Conservation (phyloP, 2,888 invertebrate genomes). For the Parapristionchus giblindavisi region DNA sequence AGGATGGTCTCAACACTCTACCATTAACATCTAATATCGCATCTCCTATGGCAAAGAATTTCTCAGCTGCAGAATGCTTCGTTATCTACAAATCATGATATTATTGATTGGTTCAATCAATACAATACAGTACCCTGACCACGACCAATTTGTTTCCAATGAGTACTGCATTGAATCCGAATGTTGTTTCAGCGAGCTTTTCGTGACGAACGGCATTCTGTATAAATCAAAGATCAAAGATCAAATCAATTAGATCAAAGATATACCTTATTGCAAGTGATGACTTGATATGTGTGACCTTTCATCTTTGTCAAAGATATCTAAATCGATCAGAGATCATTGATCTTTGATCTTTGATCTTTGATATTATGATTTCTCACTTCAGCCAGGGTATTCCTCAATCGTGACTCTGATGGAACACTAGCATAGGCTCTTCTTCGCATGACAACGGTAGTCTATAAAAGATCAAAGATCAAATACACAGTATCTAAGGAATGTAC, state of each 20-base stretch:
- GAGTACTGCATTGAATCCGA: background rate
- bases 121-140: background rate
- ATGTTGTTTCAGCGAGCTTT: background rate
- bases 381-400: background rate
- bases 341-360: conserved; percentile 12
- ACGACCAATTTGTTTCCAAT: conserved; percentile 19
- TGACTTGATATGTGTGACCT: conserved; percentile 10
- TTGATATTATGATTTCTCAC: background rate
- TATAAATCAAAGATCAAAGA: too few species aligned
- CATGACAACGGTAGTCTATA: conserved; percentile 15
- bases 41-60: conserved; percentile 30
- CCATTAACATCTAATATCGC: conserved; percentile 25
- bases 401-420: background rate
- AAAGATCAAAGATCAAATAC: background rate
- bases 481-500: background rate
- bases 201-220: conserved; percentile 26
- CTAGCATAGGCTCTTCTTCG: conserved; percentile 9
- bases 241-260: too few species aligned
- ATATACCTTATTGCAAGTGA: conserved; percentile 10
- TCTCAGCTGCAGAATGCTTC: conserved; percentile 17
- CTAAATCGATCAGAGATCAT: conserved; percentile 3
- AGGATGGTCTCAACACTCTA: background rate
- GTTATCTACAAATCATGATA: background rate
- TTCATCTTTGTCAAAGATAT: background rate
- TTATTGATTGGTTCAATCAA: background rate